A percentile compares a stretch with the other conserved stretches of the same genome.
These are phyloP conservation scores for Mythimna vitellina DNA, from an alignment of 2,888 invertebrate species.

Conservation along the genomic window DNA sequence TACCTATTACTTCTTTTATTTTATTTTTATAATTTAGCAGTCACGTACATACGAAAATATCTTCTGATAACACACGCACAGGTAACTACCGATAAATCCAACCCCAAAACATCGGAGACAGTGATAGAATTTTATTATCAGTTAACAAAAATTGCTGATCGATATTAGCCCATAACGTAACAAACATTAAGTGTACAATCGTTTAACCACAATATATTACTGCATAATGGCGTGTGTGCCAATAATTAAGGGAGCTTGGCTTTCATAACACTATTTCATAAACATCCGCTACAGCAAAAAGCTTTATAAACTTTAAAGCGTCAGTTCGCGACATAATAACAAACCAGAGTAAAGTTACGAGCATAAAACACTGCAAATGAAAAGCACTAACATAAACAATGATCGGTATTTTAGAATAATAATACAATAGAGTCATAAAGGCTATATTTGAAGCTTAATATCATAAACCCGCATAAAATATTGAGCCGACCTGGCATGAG, in stretches of 20 bases:
- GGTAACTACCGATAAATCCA: background rate
- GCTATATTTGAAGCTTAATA: conserved; percentile 25
- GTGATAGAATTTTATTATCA: conserved; percentile 9
- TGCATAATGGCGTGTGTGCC: conserved; percentile 58
- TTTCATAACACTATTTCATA: conserved; percentile 58
- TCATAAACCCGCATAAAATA: conserved; percentile 15
- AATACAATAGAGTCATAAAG: conserved; percentile 17
- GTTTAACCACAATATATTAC: conserved; percentile 33
- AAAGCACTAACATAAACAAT: conserved; percentile 19
- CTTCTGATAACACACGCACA: conserved; percentile 18
- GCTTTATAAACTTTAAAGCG: conserved; percentile 46
- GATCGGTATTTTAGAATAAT: conserved; percentile 18
- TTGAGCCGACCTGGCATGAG: background rate
- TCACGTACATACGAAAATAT: background rate
- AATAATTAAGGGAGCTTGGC: conserved; percentile 51
- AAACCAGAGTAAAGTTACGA: conserved; percentile 22
- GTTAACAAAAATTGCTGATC: background rate
- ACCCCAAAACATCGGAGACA: conserved; percentile 22
- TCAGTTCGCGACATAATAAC: conserved; percentile 27
- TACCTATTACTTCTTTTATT: too few relatives aligned
- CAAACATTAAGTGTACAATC: conserved; percentile 4
- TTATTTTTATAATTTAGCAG: background rate
- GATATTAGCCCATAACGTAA: conserved; percentile 26
- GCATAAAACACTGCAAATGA: conserved; percentile 16
- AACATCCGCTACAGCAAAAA: conserved; percentile 54